A percentile compares a stretch with the other conserved stretches of the same genome.
These are phyloP conservation scores for Leptodactylus fuscus DNA, from an alignment of 2,113 vertebrate genomes.

Conservation along the genomic window DNA sequence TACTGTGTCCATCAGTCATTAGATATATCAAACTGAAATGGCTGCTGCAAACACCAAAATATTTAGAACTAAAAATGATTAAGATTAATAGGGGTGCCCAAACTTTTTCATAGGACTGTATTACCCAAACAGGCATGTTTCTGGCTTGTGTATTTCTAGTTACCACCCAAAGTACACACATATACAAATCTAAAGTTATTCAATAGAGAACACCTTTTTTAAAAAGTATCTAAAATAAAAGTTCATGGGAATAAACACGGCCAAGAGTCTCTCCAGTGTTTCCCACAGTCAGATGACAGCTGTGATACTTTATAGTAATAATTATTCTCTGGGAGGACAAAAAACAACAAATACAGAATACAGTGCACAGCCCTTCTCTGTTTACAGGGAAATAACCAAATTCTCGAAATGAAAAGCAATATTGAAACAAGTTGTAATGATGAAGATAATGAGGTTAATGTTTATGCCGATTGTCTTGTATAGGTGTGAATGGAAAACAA, in stretches of 20 bases:
- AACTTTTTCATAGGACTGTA: too few relatives aligned
- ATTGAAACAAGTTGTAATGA: too few relatives aligned
- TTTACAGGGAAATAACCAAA: slow-evolving; percentile 60
- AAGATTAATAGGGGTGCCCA: too few relatives aligned
- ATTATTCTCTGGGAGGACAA: slow-evolving; percentile 69
- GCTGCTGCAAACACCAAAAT: too few relatives aligned
- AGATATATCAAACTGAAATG: too few relatives aligned
- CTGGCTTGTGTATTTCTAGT: background rate
- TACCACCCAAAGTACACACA: background rate
- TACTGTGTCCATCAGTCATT: too few relatives aligned
- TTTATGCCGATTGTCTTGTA: background rate
- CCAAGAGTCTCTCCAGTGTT: slow-evolving; percentile 88
- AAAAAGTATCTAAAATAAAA: slow-evolving; percentile 79
- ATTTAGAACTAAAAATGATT: too few relatives aligned
- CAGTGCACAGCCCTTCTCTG: slow-evolving; percentile 79
- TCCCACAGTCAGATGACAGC: slow-evolving; percentile 95
- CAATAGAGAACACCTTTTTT: slow-evolving; percentile 73
- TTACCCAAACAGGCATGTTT: too few relatives aligned
- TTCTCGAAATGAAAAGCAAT: background rate
- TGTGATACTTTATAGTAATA: slow-evolving; percentile 88
- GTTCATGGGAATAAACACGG: slow-evolving; percentile 96
- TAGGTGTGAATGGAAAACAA: background rate
- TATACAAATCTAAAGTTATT: background rate
- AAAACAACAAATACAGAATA: slow-evolving; percentile 85
- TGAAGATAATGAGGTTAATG: too few relatives aligned